Evolutionary conservation across 2,888 invertebrate genomes (phyloP).

Genomic region (Limnephilus rhombicus): DNA sequence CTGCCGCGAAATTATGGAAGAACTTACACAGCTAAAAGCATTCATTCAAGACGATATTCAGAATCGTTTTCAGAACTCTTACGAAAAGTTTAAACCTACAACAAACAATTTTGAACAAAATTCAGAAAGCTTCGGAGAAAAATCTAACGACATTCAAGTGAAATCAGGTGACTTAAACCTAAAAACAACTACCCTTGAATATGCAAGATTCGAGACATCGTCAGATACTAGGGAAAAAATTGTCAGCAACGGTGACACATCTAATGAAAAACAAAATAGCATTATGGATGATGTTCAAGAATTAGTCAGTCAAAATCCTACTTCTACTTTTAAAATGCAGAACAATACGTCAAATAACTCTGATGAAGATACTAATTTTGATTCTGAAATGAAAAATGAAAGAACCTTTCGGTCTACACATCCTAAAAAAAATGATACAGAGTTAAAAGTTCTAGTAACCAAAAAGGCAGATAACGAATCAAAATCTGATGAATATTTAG

Average conservation of each 20-base stretch:
- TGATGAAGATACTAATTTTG: neutral
- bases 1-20: constrained; percentile 38
- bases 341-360: neutral
- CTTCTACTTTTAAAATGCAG: neutral
- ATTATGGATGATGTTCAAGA: neutral
- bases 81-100: neutral
- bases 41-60: neutral
- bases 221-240: neutral
- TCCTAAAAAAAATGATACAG: neutral
- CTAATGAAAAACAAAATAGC: neutral
- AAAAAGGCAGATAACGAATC: neutral
- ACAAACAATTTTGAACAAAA: neutral
- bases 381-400: neutral
- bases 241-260: neutral
- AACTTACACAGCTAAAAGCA: neutral
- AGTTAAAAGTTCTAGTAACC: neutral
- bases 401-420: neutral
- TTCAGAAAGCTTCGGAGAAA: neutral
- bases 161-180: neutral
- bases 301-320: neutral
- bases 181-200: neutral
- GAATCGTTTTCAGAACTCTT: neutral
- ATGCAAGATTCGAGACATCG: neutral
- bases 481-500: neutral
- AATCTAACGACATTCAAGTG: neutral